Evolutionary conservation across 2,797 vertebrate genomes (phyloP).

Genomic region (Pempheris klunzingeri): DNA sequence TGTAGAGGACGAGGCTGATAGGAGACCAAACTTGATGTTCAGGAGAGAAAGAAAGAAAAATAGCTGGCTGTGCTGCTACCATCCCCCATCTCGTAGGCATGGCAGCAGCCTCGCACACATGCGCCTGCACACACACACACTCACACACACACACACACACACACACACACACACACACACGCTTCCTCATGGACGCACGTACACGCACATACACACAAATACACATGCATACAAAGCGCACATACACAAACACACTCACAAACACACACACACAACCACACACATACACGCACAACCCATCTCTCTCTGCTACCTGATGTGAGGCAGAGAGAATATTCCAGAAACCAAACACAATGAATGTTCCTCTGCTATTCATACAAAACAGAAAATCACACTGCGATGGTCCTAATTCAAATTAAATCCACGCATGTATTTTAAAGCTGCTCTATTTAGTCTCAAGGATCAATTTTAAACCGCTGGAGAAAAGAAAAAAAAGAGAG

Average conservation of each 20-base stretch:
- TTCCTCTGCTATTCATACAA: conserved; percentile 60
- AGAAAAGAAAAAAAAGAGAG: not conserved
- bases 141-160: conserved; percentile 38
- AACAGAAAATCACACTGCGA: conserved; percentile 52
- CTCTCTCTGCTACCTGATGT: conserved; percentile 80
- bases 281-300: conserved; percentile 51
- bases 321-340: conserved; percentile 81
- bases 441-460: conserved; percentile 38
- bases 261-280: conserved; percentile 10
- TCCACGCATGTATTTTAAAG: conserved; percentile 47
- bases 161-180: conserved; percentile 46
- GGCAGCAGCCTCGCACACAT: conserved; percentile 76
- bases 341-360: conserved; percentile 80
- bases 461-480: conserved; percentile 42
- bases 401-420: conserved; percentile 62
- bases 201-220: conserved; percentile 56
- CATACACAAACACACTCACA: conserved; percentile 16
- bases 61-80: conserved; percentile 81
- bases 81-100: conserved; percentile 83
- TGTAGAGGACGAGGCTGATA: conserved; percentile 68
- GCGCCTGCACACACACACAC: conserved; percentile 62
- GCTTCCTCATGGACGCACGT: conserved; percentile 46
- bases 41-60: conserved; percentile 82
- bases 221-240: conserved; percentile 48
- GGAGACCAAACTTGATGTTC: conserved; percentile 83